Conservation (phyloP, 2,888 invertebrate species). For the Orchesellides sinensis region DNA sequence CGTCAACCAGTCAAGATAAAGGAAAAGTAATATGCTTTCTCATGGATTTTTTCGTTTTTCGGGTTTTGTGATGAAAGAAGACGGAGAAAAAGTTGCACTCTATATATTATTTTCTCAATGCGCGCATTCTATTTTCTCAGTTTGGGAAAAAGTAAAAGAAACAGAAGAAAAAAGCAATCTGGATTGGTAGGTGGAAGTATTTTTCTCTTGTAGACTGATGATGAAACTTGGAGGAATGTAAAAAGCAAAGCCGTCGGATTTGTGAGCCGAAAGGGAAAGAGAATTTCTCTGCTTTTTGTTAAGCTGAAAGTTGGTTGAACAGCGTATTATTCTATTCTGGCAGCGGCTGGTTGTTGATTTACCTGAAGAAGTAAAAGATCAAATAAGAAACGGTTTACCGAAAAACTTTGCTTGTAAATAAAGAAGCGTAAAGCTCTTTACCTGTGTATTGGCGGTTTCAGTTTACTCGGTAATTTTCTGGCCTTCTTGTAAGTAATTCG, state of each 20-base stretch:
- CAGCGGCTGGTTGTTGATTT: slow-evolving; percentile 21
- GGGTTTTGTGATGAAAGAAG: slow-evolving; percentile 50
- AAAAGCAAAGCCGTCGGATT: too few relatives aligned
- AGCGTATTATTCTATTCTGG: slow-evolving; percentile 13
- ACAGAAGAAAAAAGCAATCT: not conserved
- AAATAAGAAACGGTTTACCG: slow-evolving; percentile 22
- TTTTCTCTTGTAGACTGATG: too few relatives aligned
- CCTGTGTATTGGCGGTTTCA: slow-evolving; percentile 1
- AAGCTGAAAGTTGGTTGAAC: too few relatives aligned
- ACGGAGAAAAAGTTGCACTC: slow-evolving; percentile 43
- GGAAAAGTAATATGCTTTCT: slow-evolving; percentile 46
- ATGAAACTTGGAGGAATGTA: too few relatives aligned
- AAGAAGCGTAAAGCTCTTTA: not conserved
- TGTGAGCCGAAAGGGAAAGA: too few relatives aligned
- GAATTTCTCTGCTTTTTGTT: too few relatives aligned
- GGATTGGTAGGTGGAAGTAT: too few relatives aligned
- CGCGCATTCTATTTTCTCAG: not conserved
- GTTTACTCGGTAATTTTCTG: slow-evolving; percentile 16
- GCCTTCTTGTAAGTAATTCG: too few relatives aligned
- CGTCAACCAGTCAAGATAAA: slow-evolving; percentile 10
- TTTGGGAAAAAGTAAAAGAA: too few relatives aligned
- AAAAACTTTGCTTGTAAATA: not conserved
- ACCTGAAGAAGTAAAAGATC: slow-evolving; percentile 16
- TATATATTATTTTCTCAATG: slow-evolving; percentile 36
- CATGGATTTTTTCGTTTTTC: slow-evolving; percentile 26